phyloP scores from a whole-genome alignment of 2,888 invertebrate species.

The Panzeria rudis region DNA sequence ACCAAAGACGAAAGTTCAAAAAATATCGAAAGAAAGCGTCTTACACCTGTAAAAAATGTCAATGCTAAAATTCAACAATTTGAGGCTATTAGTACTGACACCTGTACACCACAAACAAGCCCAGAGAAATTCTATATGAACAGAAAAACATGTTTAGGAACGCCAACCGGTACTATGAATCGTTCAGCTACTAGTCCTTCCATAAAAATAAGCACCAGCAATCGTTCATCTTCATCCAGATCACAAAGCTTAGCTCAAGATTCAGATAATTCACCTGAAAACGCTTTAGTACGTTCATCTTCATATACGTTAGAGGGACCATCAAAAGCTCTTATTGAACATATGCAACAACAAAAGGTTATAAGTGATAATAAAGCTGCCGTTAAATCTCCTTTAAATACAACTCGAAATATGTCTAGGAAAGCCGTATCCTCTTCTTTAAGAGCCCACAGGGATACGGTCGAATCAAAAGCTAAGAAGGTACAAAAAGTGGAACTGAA shows the following conservation, averaged over 20 bases:
- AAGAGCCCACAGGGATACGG: conserved; percentile 78
- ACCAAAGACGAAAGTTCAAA: neutral
- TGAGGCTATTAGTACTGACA: conserved; percentile 52
- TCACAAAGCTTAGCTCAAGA: conserved; percentile 80
- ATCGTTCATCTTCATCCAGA: conserved; percentile 74
- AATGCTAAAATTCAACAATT: conserved; percentile 68
- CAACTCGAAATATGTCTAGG: conserved; percentile 9
- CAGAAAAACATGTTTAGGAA: neutral
- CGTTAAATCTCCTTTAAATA: conserved; percentile 6
- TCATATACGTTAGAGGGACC: conserved; percentile 92
- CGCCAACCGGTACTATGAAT: conserved; percentile 33
- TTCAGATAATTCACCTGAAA: conserved; percentile 61
- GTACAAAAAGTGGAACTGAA: conserved; percentile 77
- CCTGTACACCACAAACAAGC: conserved; percentile 41
- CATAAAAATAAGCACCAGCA: conserved; percentile 68
- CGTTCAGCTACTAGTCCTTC: conserved; percentile 80
- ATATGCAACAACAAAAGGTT: conserved; percentile 76
- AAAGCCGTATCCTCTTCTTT: conserved; percentile 52
- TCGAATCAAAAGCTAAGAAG: conserved; percentile 81
- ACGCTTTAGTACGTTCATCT: conserved; percentile 87
- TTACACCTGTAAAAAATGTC: conserved; percentile 72
- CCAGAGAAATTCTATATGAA: conserved; percentile 22
- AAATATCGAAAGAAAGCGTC: conserved; percentile 6
- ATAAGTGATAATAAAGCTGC: neutral
- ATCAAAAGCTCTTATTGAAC: conserved; percentile 87